Evolutionary conservation across 2,113 vertebrate genomes (phyloP).

Genomic region (Papio anubis): DNA sequence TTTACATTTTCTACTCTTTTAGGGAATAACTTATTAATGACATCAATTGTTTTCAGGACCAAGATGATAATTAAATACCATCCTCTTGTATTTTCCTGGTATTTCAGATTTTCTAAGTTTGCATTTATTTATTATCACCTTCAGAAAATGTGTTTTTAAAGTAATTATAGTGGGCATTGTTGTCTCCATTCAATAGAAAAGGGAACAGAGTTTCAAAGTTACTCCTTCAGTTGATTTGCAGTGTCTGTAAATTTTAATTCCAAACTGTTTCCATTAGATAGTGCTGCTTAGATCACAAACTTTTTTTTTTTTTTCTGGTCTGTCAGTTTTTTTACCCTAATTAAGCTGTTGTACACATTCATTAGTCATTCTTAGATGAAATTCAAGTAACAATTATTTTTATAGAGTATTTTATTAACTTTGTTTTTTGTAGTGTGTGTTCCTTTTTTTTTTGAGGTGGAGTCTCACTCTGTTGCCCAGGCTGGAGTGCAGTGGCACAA

Average conservation of each 20-base stretch:
- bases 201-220: neutral
- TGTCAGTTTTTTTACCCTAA: neutral
- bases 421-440: neutral
- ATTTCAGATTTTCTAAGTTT: slow-evolving; percentile 1
- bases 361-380: neutral
- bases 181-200: neutral
- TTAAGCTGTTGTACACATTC: neutral
- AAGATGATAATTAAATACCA: neutral
- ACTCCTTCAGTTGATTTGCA: neutral
- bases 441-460: neutral
- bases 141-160: neutral
- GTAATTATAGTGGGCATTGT: neutral
- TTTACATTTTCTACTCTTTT: neutral
- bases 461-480: too few species aligned
- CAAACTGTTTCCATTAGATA: neutral
- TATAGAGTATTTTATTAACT: neutral
- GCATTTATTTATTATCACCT: neutral
- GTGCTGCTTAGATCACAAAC: neutral
- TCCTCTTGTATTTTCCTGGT: neutral
- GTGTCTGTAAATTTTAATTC: neutral
- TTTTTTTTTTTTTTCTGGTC: neutral
- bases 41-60: neutral
- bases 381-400: neutral
- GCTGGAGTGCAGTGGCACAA: too few species aligned
- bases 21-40: neutral